Percentiles rank a stretch among this genome's conserved stretches.
Evolutionary conservation across 2,797 vertebrate species (phyloP).

Genomic region (Dallia pectoralis): DNA sequence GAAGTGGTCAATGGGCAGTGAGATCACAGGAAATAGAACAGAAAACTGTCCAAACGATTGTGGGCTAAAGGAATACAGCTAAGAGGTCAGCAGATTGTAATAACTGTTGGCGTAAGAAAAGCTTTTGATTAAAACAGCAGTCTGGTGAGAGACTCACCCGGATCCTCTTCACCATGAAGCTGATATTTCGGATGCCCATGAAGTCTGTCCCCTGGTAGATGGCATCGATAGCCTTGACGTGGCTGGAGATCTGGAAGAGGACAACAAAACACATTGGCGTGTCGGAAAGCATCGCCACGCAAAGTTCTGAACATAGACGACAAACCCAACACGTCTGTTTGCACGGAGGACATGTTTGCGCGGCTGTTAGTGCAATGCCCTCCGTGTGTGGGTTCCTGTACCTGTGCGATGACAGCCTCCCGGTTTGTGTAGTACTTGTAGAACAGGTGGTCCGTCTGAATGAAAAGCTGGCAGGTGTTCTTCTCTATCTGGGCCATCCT

Average conservation of each 20-base stretch:
- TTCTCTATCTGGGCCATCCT: constrained; percentile 90
- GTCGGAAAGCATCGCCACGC: not conserved
- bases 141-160: constrained; percentile 75
- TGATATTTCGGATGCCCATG: constrained; percentile 96
- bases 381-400: constrained; percentile 49
- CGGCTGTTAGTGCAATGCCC: too few species aligned
- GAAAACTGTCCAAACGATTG: too few species aligned
- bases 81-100: too few species aligned
- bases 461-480: constrained; percentile 97
- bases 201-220: constrained; percentile 99
- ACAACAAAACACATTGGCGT: not conserved
- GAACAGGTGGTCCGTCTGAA: constrained; percentile 98
- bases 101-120: too few species aligned
- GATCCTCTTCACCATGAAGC: constrained; percentile 99
- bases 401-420: constrained; percentile 98
- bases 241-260: constrained; percentile 89
- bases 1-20: not conserved
- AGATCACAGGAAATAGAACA: not conserved
- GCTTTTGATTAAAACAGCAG: not conserved
- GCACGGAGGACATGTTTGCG: too few species aligned
- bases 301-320: not conserved
- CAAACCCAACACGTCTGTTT: too few species aligned
- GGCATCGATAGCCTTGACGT: constrained; percentile 96
- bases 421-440: constrained; percentile 91
- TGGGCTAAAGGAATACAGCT: too few species aligned